A percentile compares a stretch with the other conserved stretches of the same genome.
Evolutionary conservation across 2,113 vertebrate species (phyloP).

Genomic region (human (Homo sapiens)): DNA sequence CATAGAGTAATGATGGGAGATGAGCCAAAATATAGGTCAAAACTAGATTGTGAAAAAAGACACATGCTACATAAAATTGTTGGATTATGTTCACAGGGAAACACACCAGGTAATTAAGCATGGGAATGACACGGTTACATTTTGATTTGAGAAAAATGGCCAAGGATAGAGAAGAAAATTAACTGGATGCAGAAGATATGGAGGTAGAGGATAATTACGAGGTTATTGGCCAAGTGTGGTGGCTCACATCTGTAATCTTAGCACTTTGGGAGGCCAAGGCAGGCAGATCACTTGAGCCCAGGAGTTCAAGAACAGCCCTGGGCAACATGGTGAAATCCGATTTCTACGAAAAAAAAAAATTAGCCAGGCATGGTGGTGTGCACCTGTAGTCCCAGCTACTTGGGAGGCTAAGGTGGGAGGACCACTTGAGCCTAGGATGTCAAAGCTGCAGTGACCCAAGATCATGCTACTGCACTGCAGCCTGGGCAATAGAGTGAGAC

Average conservation of each 20-base stretch:
- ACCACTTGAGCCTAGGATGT: no score
- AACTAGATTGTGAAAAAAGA: background rate
- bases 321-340: no score
- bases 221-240: background rate
- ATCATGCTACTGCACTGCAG: background rate
- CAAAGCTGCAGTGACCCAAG: no score
- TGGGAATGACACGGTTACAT: background rate
- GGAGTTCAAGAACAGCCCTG: no score
- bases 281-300: no score
- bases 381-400: no score
- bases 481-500: no score
- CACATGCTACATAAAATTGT: background rate
- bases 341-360: no score
- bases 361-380: no score
- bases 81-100: background rate
- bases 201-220: background rate
- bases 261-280: background rate
- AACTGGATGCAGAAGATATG: background rate
- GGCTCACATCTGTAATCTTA: background rate
- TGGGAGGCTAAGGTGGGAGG: no score
- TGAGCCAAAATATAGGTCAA: background rate
- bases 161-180: background rate
- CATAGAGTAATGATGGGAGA: background rate
- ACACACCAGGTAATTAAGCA: background rate
- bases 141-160: background rate